These are phyloP conservation scores for Lepetodrilus schrolli DNA, from an alignment of 2,888 invertebrate species.

Conservation along the genomic window DNA sequence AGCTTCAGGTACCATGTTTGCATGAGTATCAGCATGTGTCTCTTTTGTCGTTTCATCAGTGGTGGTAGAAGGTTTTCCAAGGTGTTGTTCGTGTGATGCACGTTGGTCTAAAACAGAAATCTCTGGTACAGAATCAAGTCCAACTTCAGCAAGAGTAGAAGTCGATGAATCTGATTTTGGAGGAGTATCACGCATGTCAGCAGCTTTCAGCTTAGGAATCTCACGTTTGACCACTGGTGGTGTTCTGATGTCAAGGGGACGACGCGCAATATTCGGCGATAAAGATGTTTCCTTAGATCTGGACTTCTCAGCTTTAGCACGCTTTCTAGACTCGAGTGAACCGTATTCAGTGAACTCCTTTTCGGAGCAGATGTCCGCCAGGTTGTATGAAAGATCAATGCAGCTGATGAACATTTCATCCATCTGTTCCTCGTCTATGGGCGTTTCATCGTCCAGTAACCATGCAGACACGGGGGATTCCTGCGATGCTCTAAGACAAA, in stretches of 20 bases:
- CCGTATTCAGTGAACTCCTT: slow-evolving; percentile 29
- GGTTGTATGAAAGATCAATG: slow-evolving; percentile 30
- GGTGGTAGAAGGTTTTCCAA: neutral
- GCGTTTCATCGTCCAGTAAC: slow-evolving; percentile 24
- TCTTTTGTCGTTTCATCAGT: neutral
- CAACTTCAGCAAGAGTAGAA: slow-evolving; percentile 5
- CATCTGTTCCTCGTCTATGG: slow-evolving; percentile 29
- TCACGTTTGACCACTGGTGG: neutral
- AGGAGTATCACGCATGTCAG: neutral
- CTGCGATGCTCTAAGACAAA: neutral
- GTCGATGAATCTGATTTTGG: slow-evolving; percentile 15
- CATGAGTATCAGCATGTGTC: neutral
- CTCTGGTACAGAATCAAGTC: neutral
- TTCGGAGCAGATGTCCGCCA: slow-evolving; percentile 29
- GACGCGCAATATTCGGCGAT: slow-evolving; percentile 1
- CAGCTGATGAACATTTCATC: slow-evolving; percentile 34
- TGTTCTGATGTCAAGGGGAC: neutral
- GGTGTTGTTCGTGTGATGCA: neutral
- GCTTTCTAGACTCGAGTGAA: slow-evolving; percentile 8
- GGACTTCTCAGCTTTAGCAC: neutral
- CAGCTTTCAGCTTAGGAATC: neutral
- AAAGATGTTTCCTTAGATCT: neutral
- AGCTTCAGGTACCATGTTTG: neutral
- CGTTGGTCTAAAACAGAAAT: neutral
- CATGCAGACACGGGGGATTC: slow-evolving; percentile 12